phyloP scores from a whole-genome alignment of 2,888 invertebrate species.

The Apocheima hispidaria region DNA sequence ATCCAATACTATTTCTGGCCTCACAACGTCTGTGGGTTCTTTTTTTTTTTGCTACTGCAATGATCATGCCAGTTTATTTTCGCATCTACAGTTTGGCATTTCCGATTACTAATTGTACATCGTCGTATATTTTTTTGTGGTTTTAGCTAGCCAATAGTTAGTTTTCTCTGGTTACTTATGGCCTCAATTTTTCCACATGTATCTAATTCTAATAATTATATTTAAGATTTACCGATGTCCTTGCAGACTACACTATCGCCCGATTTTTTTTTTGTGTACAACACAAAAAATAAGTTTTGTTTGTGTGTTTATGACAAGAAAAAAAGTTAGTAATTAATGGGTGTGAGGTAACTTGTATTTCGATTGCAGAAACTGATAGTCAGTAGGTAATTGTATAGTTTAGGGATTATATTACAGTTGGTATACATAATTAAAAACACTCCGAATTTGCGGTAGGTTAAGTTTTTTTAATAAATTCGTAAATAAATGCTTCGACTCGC shows the following conservation, averaged over 20 bases:
- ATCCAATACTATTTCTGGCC: constrained; percentile 55
- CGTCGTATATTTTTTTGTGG: neutral
- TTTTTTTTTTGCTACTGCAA: constrained; percentile 41
- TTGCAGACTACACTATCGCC: constrained; percentile 11
- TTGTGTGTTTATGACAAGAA: constrained; percentile 7
- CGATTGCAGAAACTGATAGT: constrained; percentile 50
- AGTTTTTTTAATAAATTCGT: constrained; percentile 39
- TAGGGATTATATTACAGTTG: constrained; percentile 47
- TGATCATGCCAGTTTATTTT: constrained; percentile 23
- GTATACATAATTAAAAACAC: constrained; percentile 39
- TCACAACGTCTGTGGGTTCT: constrained; percentile 44
- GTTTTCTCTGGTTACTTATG: neutral
- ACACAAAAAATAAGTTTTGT: no score
- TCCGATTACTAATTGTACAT: neutral
- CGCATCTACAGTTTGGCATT: constrained; percentile 8
- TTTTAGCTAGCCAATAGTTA: neutral
- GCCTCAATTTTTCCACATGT: neutral
- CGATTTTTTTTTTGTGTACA: no score
- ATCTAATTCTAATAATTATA: neutral
- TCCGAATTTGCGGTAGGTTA: constrained; percentile 51
- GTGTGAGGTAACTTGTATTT: constrained; percentile 35
- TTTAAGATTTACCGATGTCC: constrained; percentile 6
- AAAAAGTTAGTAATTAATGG: constrained; percentile 1
- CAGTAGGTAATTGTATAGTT: constrained; percentile 47
- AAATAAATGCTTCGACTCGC: constrained; percentile 29